A percentile compares a stretch with the other conserved stretches of the same genome.
Conservation (phyloP, 2,113 vertebrate genomes). For the Carassius carassius region DNA sequence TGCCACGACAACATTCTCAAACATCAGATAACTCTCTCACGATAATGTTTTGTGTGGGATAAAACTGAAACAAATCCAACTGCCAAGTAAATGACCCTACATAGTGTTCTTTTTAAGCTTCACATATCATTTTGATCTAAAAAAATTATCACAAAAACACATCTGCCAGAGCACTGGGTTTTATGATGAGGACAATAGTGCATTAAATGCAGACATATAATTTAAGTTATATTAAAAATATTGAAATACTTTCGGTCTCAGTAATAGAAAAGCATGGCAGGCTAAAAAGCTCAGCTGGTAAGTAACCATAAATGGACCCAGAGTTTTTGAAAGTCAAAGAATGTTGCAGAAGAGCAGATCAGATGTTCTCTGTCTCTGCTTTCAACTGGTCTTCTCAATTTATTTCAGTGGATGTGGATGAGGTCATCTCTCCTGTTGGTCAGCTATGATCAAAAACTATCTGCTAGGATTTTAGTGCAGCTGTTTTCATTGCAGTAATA, state of each 20-base stretch:
- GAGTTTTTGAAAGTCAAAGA: constrained; percentile 7
- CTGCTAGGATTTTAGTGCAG: background rate
- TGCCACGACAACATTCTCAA: constrained; percentile 1
- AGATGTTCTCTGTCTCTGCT: constrained; percentile 5
- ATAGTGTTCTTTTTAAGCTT: background rate
- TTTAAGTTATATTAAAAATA: background rate
- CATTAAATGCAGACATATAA: background rate
- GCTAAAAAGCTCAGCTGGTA: background rate
- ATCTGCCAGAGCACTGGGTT: background rate
- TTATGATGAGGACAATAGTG: background rate
- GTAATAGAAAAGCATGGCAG: background rate
- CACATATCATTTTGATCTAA: background rate
- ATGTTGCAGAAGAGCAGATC: constrained; percentile 20
- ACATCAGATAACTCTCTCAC: constrained; percentile 21
- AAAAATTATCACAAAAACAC: background rate
- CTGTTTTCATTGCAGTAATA: background rate
- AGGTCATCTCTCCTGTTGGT: background rate
- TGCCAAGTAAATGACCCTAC: background rate
- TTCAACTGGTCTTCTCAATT: background rate
- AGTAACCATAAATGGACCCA: constrained; percentile 20
- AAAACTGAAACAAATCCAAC: background rate
- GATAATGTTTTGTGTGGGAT: constrained; percentile 4
- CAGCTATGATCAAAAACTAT: constrained; percentile 11
- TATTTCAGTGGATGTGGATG: background rate
- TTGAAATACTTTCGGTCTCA: background rate